A percentile compares a stretch with the other conserved stretches of the same genome.
Conservation (phyloP, 1,140 invertebrate genomes). For the Rhizoglyphus robini region DNA sequence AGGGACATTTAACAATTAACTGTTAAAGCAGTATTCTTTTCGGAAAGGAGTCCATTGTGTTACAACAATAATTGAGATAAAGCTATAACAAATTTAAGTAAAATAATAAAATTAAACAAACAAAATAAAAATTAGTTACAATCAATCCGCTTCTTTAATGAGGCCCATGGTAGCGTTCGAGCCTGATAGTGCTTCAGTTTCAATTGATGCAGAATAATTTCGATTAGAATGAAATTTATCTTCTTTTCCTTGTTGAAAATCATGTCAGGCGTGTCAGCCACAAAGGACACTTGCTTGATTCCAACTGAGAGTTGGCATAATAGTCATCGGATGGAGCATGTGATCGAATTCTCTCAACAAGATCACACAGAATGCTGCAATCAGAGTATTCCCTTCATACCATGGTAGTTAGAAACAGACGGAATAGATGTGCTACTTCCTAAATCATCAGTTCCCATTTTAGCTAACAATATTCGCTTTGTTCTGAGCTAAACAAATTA, state of each 20-base stretch:
- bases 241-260: conserved; percentile 40
- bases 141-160: conserved; percentile 66
- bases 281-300: conserved; percentile 38
- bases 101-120: conserved; percentile 14
- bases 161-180: conserved; percentile 76
- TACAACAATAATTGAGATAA: conserved; percentile 8
- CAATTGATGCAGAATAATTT: conserved; percentile 26
- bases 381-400: conserved; percentile 96
- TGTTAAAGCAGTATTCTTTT: conserved; percentile 22
- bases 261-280: conserved; percentile 77
- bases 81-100: conserved; percentile 5
- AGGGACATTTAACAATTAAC: not conserved
- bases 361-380: conserved; percentile 91
- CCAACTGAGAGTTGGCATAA: not conserved
- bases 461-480: conserved; percentile 92
- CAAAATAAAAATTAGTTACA: conserved; percentile 43
- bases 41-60: not conserved
- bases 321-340: conserved; percentile 49
- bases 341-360: conserved; percentile 93
- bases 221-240: not conserved
- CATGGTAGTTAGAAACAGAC: conserved; percentile 41
- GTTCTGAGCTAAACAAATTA: conserved; percentile 38
- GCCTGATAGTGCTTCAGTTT: conserved; percentile 42
- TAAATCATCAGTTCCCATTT: conserved; percentile 55
- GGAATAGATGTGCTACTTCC: not conserved